A percentile compares a stretch with the other conserved stretches of the same genome.
phyloP scores from a whole-genome alignment of 2,797 vertebrate genomes.

The Oophaga sylvatica region DNA sequence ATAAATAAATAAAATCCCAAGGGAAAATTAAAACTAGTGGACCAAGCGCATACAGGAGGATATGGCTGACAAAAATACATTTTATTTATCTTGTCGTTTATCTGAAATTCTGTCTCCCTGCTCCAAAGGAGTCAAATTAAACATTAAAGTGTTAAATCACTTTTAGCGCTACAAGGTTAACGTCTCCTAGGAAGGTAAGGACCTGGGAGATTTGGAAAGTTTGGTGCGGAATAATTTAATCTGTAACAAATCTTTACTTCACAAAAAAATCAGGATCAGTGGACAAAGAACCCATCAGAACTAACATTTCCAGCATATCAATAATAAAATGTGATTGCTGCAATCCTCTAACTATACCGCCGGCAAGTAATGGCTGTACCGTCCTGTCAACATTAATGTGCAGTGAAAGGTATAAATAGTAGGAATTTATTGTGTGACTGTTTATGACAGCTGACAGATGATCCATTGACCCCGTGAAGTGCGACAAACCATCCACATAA shows the following conservation, averaged over 20 bases:
- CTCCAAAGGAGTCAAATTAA: slow-evolving; percentile 48
- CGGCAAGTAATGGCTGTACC: slow-evolving; percentile 31
- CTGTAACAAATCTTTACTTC: slow-evolving; percentile 46
- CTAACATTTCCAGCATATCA: slow-evolving; percentile 45
- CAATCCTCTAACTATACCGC: slow-evolving; percentile 30
- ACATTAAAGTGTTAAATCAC: slow-evolving; percentile 55
- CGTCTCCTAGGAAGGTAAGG: slow-evolving; percentile 36
- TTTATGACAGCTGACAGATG: slow-evolving; percentile 32
- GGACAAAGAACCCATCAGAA: slow-evolving; percentile 38
- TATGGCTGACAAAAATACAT: slow-evolving; percentile 46
- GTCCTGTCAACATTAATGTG: slow-evolving; percentile 38
- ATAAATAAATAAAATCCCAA: slow-evolving; percentile 8
- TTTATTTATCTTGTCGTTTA: slow-evolving; percentile 41
- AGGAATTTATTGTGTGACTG: slow-evolving; percentile 26
- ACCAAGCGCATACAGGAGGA: slow-evolving; percentile 34
- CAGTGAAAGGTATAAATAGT: slow-evolving; percentile 36
- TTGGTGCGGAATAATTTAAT: slow-evolving; percentile 51
- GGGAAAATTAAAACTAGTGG: slow-evolving; percentile 30
- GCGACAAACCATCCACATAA: slow-evolving; percentile 13
- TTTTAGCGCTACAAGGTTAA: slow-evolving; percentile 56
- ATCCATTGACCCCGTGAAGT: slow-evolving; percentile 24
- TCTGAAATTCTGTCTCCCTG: slow-evolving; percentile 26
- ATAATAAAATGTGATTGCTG: slow-evolving; percentile 43
- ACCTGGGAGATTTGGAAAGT: slow-evolving; percentile 45
- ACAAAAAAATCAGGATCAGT: slow-evolving; percentile 36